These are phyloP conservation scores for Danaus melanippus DNA, from an alignment of 1,140 invertebrate species.

Conservation along the genomic window DNA sequence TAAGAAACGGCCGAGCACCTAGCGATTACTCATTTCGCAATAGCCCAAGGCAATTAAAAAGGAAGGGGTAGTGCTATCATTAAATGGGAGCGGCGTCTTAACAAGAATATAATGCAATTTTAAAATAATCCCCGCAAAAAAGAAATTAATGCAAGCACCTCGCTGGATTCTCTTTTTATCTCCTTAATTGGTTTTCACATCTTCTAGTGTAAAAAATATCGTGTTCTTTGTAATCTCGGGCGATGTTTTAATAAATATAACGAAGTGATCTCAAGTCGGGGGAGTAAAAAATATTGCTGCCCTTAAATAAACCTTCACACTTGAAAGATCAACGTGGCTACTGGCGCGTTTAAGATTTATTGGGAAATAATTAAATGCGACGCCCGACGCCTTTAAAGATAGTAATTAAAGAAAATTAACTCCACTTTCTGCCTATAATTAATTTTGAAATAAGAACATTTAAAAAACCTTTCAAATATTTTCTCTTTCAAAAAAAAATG, in stretches of 20 bases:
- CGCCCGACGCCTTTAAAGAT: conserved; percentile 33
- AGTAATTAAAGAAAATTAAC: conserved; percentile 34
- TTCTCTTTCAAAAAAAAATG: not conserved
- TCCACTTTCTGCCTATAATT: conserved; percentile 13
- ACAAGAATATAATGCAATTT: conserved; percentile 73
- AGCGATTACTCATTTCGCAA: conserved; percentile 67
- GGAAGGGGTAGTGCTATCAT: conserved; percentile 69
- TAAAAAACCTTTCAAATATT: conserved; percentile 7
- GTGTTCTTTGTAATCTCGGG: conserved; percentile 69
- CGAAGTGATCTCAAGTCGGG: conserved; percentile 54
- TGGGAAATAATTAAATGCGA: conserved; percentile 61
- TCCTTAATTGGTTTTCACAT: conserved; percentile 73
- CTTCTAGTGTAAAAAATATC: conserved; percentile 72
- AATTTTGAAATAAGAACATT: conserved; percentile 3
- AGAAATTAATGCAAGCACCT: conserved; percentile 71
- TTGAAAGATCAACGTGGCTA: conserved; percentile 63
- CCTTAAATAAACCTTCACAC: conserved; percentile 70
- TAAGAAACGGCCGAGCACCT: conserved; percentile 52
- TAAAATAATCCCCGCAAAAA: conserved; percentile 72
- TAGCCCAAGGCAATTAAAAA: conserved; percentile 69
- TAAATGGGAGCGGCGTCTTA: conserved; percentile 65
- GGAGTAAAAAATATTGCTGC: conserved; percentile 61
- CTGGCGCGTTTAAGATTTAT: conserved; percentile 61
- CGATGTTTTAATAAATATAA: conserved; percentile 73
- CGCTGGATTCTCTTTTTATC: conserved; percentile 70